Base-by-base conservation (phyloP, 2,113 vertebrate species). In the Pipa parva region DNA sequence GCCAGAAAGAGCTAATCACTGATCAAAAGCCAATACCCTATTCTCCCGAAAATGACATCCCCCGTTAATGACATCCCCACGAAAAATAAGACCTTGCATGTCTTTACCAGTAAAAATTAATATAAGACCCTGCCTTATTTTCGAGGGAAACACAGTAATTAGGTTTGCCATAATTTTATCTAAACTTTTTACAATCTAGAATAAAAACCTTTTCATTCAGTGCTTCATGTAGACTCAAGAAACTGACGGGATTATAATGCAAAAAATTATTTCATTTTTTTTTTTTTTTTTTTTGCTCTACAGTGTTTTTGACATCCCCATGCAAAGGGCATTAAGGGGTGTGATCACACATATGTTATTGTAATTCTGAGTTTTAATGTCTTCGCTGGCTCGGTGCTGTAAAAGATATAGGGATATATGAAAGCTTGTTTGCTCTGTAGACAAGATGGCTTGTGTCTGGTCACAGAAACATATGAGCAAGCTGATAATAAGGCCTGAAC, bases 401-500 rank as follows among this genome's bases (percentile, higher is more conserved):
- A 48, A 56, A 60, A 50, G 27, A 52, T 50, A 45, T 24, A 5
- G 29, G 59, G 59, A 68, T 68, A 59, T 60, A 42, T 37, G 28
- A 6, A 18, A 68, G 55, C 51, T 37, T 50, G 28, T 59, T 50
- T 68, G 59, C 45, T 21, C 18, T 45, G 33, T 28, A 39, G 49
- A 68, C 56, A 60, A 42, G 56, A 68, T 70, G 66, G 58, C 26
- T 48, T 54, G 20, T 61, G 66, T 70, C 66, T 42, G 57, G 33
- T 83, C 63, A 75, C 72, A 64, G 74, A 65, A 62, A 84, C 78
- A 45, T 67, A 59, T 77, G 21, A 60, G 54, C 65, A 17, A 66
- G 74, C 58, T 69, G 66, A 13, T 80, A 83, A 77, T 80, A 71
- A 79, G 71, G 77, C 72, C 72, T 45, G 65, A 79, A 80, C 69